A percentile compares a stretch with the other conserved stretches of the same genome.
Evolutionary conservation across 1,140 invertebrate species (phyloP).

Genomic region (Monomorium pharaonis): DNA sequence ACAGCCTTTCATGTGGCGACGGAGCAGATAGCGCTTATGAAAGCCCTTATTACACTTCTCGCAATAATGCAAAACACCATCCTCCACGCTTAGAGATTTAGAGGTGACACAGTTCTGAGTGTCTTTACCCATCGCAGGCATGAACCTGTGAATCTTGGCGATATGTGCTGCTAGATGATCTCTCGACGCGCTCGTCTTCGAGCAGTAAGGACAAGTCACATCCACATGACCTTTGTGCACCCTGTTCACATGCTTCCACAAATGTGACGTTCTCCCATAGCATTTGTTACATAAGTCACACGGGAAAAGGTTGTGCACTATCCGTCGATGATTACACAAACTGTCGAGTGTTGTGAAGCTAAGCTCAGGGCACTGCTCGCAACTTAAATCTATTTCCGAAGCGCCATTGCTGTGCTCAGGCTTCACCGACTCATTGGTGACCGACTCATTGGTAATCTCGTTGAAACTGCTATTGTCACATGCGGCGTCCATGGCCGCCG

Average conservation of each 20-base stretch:
- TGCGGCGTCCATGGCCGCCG: background rate
- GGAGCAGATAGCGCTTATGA: slow-evolving; percentile 85
- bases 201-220: slow-evolving; percentile 87
- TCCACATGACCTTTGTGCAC: slow-evolving; percentile 87
- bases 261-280: slow-evolving; percentile 87
- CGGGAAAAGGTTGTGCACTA: slow-evolving; percentile 86
- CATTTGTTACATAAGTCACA: slow-evolving; percentile 88
- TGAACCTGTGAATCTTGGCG: slow-evolving; percentile 86
- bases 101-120: slow-evolving; percentile 50
- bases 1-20: slow-evolving; percentile 87
- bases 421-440: slow-evolving; percentile 45
- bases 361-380: slow-evolving; percentile 82
- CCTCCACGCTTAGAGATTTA: slow-evolving; percentile 77
- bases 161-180: slow-evolving; percentile 87
- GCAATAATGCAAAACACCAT: slow-evolving; percentile 85
- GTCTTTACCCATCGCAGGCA: slow-evolving; percentile 79
- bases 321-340: slow-evolving; percentile 86
- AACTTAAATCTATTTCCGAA: slow-evolving; percentile 78
- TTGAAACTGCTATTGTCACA: slow-evolving; percentile 52
- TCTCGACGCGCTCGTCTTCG: slow-evolving; percentile 87
- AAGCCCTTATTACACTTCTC: slow-evolving; percentile 86
- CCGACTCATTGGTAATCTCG: slow-evolving; percentile 47
- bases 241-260: slow-evolving; percentile 89
- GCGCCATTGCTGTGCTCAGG: slow-evolving; percentile 25
- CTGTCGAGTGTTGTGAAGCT: slow-evolving; percentile 84